A percentile compares a stretch with the other conserved stretches of the same genome.
Evolutionary conservation across 2,888 invertebrate genomes (phyloP).

Genomic region (Drosophila recens): DNA sequence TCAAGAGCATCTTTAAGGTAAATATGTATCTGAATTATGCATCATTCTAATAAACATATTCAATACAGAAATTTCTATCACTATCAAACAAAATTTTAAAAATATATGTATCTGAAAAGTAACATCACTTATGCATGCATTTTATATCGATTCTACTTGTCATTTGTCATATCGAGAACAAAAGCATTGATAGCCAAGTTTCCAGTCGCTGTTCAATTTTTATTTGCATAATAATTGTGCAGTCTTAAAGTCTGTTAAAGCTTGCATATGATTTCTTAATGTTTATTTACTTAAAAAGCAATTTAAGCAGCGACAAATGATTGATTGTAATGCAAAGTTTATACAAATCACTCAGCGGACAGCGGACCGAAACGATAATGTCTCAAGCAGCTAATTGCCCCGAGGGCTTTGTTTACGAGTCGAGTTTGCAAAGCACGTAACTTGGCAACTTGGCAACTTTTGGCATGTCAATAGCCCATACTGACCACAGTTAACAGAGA

Average conservation of each 20-base stretch:
- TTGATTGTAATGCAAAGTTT: slow-evolving; percentile 77
- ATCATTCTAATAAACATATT: not conserved
- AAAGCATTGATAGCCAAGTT: slow-evolving; percentile 62
- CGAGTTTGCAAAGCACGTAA: not conserved
- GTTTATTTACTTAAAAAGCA: slow-evolving; percentile 73
- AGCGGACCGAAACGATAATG: slow-evolving; percentile 50
- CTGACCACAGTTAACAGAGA: slow-evolving; percentile 11
- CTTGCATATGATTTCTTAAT: slow-evolving; percentile 58
- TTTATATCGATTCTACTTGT: slow-evolving; percentile 12
- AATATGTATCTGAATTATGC: not conserved
- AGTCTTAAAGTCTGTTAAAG: slow-evolving; percentile 8
- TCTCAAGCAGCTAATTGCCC: slow-evolving; percentile 69
- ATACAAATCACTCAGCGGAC: slow-evolving; percentile 66
- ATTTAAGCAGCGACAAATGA: slow-evolving; percentile 67
- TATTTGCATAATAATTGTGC: slow-evolving; percentile 73
- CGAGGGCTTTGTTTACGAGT: slow-evolving; percentile 31
- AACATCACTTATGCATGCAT: not conserved
- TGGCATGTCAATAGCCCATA: slow-evolving; percentile 16
- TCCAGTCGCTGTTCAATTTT: slow-evolving; percentile 55
- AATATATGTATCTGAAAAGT: not conserved
- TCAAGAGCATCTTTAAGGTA: not conserved
- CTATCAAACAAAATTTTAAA: not conserved
- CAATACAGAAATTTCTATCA: not conserved
- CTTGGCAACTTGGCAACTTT: slow-evolving; percentile 11
- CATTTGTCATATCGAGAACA: slow-evolving; percentile 53